Conservation (phyloP, 2,797 vertebrate genomes). For the Staurois parvus region DNA sequence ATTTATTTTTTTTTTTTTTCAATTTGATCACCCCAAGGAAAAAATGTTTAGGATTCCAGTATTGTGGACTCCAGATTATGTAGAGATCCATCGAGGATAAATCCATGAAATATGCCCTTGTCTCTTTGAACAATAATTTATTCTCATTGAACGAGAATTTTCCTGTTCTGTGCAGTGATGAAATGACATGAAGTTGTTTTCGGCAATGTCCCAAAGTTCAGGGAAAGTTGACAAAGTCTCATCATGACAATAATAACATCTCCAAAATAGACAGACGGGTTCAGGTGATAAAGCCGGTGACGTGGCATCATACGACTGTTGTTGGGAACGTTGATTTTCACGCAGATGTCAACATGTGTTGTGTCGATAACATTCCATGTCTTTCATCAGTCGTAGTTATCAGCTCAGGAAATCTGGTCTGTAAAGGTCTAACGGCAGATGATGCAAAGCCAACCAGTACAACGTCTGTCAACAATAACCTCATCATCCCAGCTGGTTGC, state of each 20-base stretch:
- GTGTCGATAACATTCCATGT: slow-evolving; percentile 11
- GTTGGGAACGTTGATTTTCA: background rate
- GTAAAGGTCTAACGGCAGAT: slow-evolving; percentile 61
- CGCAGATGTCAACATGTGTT: slow-evolving; percentile 18
- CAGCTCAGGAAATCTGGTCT: slow-evolving; percentile 62
- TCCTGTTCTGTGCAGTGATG: too few relatives aligned
- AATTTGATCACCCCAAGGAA: too few relatives aligned
- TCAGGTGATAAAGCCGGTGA: background rate
- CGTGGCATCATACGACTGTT: background rate
- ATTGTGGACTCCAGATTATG: too few relatives aligned
- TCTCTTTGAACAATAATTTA: too few relatives aligned
- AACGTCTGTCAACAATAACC: slow-evolving; percentile 59
- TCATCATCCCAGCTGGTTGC: slow-evolving; percentile 3
- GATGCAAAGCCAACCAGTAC: slow-evolving; percentile 67
- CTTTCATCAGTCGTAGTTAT: slow-evolving; percentile 30
- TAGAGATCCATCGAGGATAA: too few relatives aligned
- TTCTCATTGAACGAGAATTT: too few relatives aligned
- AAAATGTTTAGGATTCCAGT: too few relatives aligned
- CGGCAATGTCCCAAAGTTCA: slow-evolving; percentile 30
- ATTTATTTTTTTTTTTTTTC: too few relatives aligned
- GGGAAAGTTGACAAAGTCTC: slow-evolving; percentile 13
- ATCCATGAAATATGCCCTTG: too few relatives aligned
- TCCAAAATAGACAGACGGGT: background rate
- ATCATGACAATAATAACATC: background rate
- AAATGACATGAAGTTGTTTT: background rate